These are phyloP conservation scores for Lacerta agilis DNA, from an alignment of 2,797 vertebrate species.

Conservation along the genomic window DNA sequence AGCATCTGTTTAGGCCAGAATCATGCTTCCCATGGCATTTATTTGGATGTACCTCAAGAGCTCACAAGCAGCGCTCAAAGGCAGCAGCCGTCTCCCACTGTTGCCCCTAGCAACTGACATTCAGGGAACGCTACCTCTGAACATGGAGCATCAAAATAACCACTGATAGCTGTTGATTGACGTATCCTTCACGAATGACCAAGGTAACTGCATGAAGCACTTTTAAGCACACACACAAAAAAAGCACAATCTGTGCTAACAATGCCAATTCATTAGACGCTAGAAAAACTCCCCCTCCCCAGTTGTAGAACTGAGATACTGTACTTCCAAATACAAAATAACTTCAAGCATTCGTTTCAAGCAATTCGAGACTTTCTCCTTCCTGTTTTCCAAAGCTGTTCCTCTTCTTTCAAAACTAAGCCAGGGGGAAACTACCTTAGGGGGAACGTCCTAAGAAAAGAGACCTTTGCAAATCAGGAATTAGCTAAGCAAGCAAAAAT, in stretches of 20 bases:
- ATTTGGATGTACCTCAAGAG: not conserved
- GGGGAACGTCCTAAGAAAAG: slow-evolving; percentile 39
- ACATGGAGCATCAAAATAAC: not conserved
- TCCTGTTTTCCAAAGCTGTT: not conserved
- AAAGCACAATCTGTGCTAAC: no score
- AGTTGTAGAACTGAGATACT: not conserved
- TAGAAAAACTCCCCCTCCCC: not conserved
- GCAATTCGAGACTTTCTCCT: not conserved
- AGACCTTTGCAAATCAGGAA: slow-evolving; percentile 61
- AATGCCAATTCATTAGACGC: not conserved
- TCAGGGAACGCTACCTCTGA: not conserved
- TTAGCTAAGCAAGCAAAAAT: slow-evolving; percentile 58
- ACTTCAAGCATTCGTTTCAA: not conserved
- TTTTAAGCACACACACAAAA: not conserved
- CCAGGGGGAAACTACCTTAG: not conserved
- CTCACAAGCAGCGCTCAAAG: no score
- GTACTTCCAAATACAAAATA: not conserved
- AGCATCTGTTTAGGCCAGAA: not conserved
- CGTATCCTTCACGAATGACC: not conserved
- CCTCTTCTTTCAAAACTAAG: not conserved
- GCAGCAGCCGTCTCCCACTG: not conserved
- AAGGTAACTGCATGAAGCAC: not conserved
- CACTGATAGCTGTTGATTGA: not conserved
- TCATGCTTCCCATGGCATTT: no score
- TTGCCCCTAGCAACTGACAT: not conserved